Evolutionary conservation across 2,797 vertebrate genomes (phyloP).

Genomic region (Eptatretus atami): DNA sequence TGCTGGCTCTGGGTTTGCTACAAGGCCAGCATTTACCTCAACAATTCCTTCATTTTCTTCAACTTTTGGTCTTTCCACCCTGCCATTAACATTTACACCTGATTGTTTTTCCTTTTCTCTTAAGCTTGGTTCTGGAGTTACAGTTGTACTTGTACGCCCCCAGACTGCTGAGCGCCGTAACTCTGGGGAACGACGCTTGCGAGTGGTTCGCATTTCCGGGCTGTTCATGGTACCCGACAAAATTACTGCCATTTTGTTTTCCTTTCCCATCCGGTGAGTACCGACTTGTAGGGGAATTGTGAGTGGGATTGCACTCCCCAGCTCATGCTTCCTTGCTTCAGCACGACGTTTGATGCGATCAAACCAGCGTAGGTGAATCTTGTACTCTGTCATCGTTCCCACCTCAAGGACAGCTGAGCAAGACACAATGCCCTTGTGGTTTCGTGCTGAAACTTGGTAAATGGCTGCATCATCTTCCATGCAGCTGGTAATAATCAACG

Average conservation of each 20-base stretch:
- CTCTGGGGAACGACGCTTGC: neutral
- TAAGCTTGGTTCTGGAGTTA: too few species aligned
- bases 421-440: slow-evolving; percentile 5
- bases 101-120: too few species aligned
- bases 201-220: neutral
- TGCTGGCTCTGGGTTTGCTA: too few species aligned
- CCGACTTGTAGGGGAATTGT: too few species aligned
- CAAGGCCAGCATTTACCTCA: too few species aligned
- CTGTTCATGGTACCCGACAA: neutral
- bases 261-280: neutral
- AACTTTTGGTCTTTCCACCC: too few species aligned
- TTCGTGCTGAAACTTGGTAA: slow-evolving; percentile 3
- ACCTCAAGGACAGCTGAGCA: slow-evolving; percentile 2
- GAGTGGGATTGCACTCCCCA: neutral
- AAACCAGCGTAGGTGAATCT: slow-evolving; percentile 4
- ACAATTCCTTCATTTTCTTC: too few species aligned
- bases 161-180: neutral
- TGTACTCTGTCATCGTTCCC: slow-evolving; percentile 4
- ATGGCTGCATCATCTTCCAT: slow-evolving; percentile 1
- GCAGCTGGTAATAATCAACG: neutral
- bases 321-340: neutral
- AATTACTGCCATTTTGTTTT: neutral
- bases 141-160: too few species aligned
- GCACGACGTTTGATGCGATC: neutral
- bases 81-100: too few species aligned